Evolutionary conservation across 92 coral and sea anemone genomes (phyloP).

Genomic region (Nematostella vectensis): DNA sequence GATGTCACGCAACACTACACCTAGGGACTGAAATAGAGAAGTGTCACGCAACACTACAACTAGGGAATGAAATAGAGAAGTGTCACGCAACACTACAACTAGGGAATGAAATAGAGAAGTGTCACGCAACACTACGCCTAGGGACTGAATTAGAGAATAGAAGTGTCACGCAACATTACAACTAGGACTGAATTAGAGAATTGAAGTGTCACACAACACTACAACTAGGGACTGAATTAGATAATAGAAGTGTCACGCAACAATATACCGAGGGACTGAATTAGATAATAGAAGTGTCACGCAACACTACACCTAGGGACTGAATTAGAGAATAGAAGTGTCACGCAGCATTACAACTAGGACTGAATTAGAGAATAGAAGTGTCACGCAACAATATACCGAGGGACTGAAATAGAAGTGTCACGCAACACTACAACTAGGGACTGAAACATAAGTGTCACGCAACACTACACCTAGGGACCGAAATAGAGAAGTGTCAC

Average conservation of each 20-base stretch:
- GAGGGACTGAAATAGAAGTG: conserved; percentile 39
- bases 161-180: neutral
- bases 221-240: conserved; percentile 58
- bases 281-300: conserved; percentile 58
- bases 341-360: conserved; percentile 28
- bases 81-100: conserved; percentile 15
- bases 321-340: conserved; percentile 7
- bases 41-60: conserved; percentile 16
- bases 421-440: conserved; percentile 27
- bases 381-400: conserved; percentile 19
- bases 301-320: conserved; percentile 81
- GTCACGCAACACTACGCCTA: conserved; percentile 28
- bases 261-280: conserved; percentile 71
- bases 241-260: neutral
- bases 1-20: conserved; percentile 81
- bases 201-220: neutral
- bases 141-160: conserved; percentile 37
- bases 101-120: conserved; percentile 38
- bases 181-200: conserved; percentile 44
- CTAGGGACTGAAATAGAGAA: conserved; percentile 52
- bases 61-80: conserved; percentile 39
- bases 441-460: conserved; percentile 32
- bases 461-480: conserved; percentile 18
- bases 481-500: conserved; percentile 19
- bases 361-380: conserved; percentile 44